phyloP scores from a whole-genome alignment of 2,888 invertebrate species.

The Hypselothyrea guttata region DNA sequence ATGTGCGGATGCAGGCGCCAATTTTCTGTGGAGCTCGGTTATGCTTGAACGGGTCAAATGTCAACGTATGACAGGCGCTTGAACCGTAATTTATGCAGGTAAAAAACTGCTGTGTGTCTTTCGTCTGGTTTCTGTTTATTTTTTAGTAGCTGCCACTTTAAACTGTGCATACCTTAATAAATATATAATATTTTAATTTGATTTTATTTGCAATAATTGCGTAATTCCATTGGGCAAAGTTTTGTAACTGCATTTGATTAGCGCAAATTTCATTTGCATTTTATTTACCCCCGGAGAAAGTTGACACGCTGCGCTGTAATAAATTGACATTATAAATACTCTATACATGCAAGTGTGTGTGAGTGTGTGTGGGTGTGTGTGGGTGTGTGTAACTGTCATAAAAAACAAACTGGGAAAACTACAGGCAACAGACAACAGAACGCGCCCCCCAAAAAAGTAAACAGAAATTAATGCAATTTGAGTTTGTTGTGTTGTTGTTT shows the following conservation, averaged over 20 bases:
- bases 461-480: conserved; percentile 67
- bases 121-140: conserved; percentile 6
- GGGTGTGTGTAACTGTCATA: conserved; percentile 15
- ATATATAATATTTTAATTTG: too few species aligned
- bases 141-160: too few species aligned
- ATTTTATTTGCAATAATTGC: conserved; percentile 15
- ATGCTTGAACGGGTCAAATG: conserved; percentile 44
- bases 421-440: conserved; percentile 57
- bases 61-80: conserved; percentile 46
- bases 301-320: conserved; percentile 45
- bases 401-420: conserved; percentile 56
- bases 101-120: background rate
- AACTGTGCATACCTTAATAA: background rate
- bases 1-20: conserved; percentile 50
- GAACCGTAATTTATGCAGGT: conserved; percentile 61
- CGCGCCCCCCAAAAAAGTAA: conserved; percentile 7
- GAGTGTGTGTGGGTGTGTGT: background rate
- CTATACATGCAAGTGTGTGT: too few species aligned
- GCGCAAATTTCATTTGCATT: conserved; percentile 73
- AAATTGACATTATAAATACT: conserved; percentile 50
- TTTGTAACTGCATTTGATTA: conserved; percentile 76
- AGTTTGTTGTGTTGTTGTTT: conserved; percentile 20
- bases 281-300: conserved; percentile 58
- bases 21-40: conserved; percentile 41
- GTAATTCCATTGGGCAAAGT: conserved; percentile 46